Base-by-base conservation (phyloP, 2,888 invertebrate genomes). In the Polydrusus pterygomalis region DNA sequence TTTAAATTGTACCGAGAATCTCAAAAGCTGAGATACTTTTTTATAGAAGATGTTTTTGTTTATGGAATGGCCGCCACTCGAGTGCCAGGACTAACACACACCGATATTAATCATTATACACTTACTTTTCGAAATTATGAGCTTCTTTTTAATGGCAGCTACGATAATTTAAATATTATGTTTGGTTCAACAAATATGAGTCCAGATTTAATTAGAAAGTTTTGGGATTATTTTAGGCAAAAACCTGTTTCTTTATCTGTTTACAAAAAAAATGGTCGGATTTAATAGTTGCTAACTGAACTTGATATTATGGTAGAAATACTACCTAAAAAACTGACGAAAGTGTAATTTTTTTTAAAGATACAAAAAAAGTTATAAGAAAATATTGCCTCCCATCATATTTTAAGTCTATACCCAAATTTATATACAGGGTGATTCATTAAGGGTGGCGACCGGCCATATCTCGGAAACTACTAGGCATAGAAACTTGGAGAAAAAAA, bases 1-100 rank as follows among this genome's bases (percentile, higher is more conserved):
- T 89, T 89, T 81, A 43, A 56, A n/a, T 13, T 69, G 74, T 81
- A 81, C 56, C 86, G 85, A 56, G 89, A 90, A 79, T 91, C 91
- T 10, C 90, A 91, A 81, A 88, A 87, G 71, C 86, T 89, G 10
- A 88, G 89, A 3, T 93, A 92, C 84, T 93, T 94, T 87, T 94
- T 93, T 93, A 91, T 94, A 74, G 93, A 94, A 84, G 93, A 94
- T 43, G 74, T 47, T 18, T 74, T 74, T 34, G 64, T 74, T 38
- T 74, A 74, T 62, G 74, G 74, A n/a, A 56, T 70, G 13, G 74
- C 70, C 0, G 70, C 63, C 7, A 51, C 17, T 1, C 10, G 17
- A 3, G 58, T 62, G 20, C 47, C 49, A 25, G 49, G 49, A 8
- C n/a, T 74, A 17, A 68, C 17, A 8, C 74, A 74, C 11, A 54